phyloP scores from a whole-genome alignment of 1,140 invertebrate genomes.

The Anastrepha ludens region DNA sequence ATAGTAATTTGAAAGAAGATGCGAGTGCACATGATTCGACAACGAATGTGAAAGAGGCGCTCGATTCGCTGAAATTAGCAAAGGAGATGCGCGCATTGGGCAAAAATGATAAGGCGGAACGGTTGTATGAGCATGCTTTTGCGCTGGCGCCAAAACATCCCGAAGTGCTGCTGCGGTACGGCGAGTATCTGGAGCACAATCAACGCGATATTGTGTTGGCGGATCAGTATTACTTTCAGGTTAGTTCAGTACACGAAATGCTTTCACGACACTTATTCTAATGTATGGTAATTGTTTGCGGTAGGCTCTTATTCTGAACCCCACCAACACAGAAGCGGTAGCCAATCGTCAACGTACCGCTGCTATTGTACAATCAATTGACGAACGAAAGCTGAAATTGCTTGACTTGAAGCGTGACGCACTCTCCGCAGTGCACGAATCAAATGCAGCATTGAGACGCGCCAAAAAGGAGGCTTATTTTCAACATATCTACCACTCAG shows the following conservation, averaged over 20 bases:
- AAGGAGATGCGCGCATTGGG: slow-evolving; percentile 87
- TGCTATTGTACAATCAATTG: slow-evolving; percentile 92
- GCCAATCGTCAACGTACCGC: slow-evolving; percentile 89
- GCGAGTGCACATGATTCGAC: slow-evolving; percentile 59
- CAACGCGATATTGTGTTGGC: slow-evolving; percentile 91
- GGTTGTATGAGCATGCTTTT: slow-evolving; percentile 92
- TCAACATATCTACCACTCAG: slow-evolving; percentile 97
- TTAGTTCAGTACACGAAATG: slow-evolving; percentile 43
- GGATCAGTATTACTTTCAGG: slow-evolving; percentile 88
- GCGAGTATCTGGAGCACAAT: slow-evolving; percentile 93
- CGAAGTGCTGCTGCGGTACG: slow-evolving; percentile 93
- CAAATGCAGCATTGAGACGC: slow-evolving; percentile 85
- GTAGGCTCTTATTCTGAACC: slow-evolving; percentile 86
- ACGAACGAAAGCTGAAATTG: slow-evolving; percentile 84
- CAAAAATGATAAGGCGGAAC: slow-evolving; percentile 90
- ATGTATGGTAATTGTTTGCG: not conserved
- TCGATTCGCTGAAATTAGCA: slow-evolving; percentile 88
- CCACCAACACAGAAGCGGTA: slow-evolving; percentile 87
- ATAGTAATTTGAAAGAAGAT: slow-evolving; percentile 63
- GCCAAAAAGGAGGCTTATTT: slow-evolving; percentile 96
- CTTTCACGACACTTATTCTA: not conserved
- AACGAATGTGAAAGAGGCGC: slow-evolving; percentile 80
- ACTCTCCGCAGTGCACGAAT: slow-evolving; percentile 87
- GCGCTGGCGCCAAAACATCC: slow-evolving; percentile 93
- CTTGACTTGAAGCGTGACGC: slow-evolving; percentile 92